Evolutionary conservation across 2,888 invertebrate species (phyloP).

Genomic region (Eupithecia subumbrata): DNA sequence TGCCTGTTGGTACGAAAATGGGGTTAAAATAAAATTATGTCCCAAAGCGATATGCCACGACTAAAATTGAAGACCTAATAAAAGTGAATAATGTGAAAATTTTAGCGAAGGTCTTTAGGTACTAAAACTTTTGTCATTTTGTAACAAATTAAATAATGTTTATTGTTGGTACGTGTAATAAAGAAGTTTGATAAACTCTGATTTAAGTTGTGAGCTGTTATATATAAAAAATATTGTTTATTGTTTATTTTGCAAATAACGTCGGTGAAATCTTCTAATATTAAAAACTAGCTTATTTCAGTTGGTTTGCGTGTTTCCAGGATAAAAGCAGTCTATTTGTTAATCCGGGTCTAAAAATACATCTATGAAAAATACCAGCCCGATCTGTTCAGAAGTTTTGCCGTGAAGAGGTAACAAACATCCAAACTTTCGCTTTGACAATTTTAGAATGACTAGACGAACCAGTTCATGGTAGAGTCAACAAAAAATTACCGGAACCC

Average conservation of each 20-base stretch:
- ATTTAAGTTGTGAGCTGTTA: background rate
- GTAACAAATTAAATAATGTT: slow-evolving; percentile 34
- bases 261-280: background rate
- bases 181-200: slow-evolving; percentile 35
- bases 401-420: background rate
- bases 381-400: no score
- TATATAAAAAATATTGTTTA: no score
- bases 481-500: background rate
- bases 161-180: slow-evolving; percentile 21
- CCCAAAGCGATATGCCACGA: slow-evolving; percentile 11
- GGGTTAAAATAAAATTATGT: background rate
- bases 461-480: background rate
- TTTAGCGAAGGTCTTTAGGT: slow-evolving; percentile 29
- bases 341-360: no score
- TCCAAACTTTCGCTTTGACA: background rate
- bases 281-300: background rate
- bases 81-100: slow-evolving; percentile 40
- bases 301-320: background rate
- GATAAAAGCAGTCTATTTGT: no score
- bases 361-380: no score
- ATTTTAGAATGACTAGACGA: background rate
- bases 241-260: background rate
- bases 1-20: background rate
- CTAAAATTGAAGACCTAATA: slow-evolving; percentile 35
- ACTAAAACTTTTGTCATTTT: slow-evolving; percentile 24